Evolutionary conservation across 2,113 vertebrate genomes (phyloP), one percentile per base, ranked within the genome.

Genomic region (Pomatostomus ruficeps): DNA sequence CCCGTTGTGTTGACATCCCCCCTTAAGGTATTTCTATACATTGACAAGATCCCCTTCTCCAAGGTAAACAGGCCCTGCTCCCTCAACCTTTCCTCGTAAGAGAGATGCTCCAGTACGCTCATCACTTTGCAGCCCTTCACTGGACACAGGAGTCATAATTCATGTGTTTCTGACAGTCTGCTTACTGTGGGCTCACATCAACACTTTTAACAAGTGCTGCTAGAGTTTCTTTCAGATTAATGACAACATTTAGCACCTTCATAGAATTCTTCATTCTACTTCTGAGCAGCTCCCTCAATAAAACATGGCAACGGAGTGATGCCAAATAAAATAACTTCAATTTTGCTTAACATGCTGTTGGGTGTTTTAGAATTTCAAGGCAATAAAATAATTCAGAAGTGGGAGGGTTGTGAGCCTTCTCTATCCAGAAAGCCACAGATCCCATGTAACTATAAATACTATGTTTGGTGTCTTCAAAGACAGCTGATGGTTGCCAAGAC

Each of bases 71-170:
- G 62, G 40, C 40, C n/a, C 21, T 1, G 0, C 6, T 46, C 46
- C n/a, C 54, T 61, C 40, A 75, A 14, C 17, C 21, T 33, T 23
- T 55, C 18, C 18, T 33, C 1, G 0, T 9, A 68, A 54, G 46
- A 68, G 12, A 65, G 21, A 75, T 61, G n/a, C 8, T 48, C 22
- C n/a, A 61, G 25, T 40, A 11, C 45, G 25, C 38, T 48, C 25
- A 61, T 1, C 14, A 46, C 16, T 33, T 68, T 0, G 0, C 5
- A 35, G 61, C 16, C 35, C 48, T 52, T 38, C 4, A 0, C 38
- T 42, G 54, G 40, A 68, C 54, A 75, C 4, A 68, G 17, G 3
- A 61, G 21, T 23, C 54, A 42, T 13, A 55, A 82, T 31, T 11
- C 62, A 86, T 35, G 14, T 26, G 55, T 28, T 91, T 92, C 52